Percentiles rank a stretch among this genome's conserved stretches.
Conservation (phyloP, 2,888 invertebrate species). For the Nematopogon swammerdamellus region DNA sequence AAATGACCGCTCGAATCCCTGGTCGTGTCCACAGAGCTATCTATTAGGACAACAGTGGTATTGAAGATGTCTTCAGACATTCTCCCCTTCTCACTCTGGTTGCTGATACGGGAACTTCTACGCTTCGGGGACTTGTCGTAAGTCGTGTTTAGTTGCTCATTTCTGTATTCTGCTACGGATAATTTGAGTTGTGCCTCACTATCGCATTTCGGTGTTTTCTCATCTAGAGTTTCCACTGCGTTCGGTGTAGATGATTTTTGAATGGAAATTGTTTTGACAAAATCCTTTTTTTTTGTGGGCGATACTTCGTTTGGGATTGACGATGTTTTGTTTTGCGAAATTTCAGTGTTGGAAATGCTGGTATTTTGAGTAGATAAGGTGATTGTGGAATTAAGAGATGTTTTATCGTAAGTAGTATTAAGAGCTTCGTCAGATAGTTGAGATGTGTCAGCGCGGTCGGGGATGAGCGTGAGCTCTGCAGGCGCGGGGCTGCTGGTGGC, state of each 20-base stretch:
- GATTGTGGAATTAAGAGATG: slow-evolving; percentile 13
- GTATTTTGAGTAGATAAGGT: slow-evolving; percentile 23
- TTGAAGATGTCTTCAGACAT: slow-evolving; percentile 27
- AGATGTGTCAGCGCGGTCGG: background rate
- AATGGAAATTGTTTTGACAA: too few relatives aligned
- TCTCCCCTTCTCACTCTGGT: slow-evolving; percentile 35
- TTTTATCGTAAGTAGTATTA: slow-evolving; percentile 13
- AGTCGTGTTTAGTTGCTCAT: background rate
- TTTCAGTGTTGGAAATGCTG: too few relatives aligned
- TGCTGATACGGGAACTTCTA: slow-evolving; percentile 25
- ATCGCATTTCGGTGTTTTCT: too few relatives aligned
- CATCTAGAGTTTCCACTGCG: too few relatives aligned
- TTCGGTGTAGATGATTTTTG: too few relatives aligned
- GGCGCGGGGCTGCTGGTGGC: slow-evolving; percentile 33
- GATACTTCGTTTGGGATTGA: too few relatives aligned
- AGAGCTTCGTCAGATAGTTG: background rate
- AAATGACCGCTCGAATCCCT: too few relatives aligned
- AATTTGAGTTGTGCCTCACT: too few relatives aligned
- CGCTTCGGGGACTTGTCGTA: slow-evolving; percentile 15
- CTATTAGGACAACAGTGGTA: slow-evolving; percentile 31
- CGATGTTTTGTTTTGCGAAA: too few relatives aligned
- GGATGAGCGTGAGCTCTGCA: background rate
- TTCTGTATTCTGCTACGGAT: too few relatives aligned
- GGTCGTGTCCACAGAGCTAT: slow-evolving; percentile 36
- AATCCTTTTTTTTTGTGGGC: too few relatives aligned